phyloP scores from a whole-genome alignment of 2,888 invertebrate species.

The Eustalomyia histrio region DNA sequence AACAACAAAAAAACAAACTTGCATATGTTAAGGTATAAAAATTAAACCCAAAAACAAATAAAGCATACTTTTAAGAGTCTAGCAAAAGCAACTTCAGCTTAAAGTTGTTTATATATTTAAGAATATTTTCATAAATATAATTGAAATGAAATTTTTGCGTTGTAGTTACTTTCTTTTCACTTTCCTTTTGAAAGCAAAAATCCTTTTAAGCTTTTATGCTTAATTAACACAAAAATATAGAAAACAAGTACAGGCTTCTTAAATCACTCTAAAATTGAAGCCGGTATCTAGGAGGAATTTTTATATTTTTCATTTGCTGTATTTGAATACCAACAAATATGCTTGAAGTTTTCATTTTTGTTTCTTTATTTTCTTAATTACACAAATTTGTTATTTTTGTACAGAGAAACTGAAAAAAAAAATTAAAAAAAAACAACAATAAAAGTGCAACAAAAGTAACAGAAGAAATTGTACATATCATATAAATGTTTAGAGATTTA shows the following conservation, averaged over 20 bases:
- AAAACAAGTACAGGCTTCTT: slow-evolving; percentile 8
- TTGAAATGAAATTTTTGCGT: too few species aligned
- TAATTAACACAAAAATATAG: slow-evolving; percentile 39
- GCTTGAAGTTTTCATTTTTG: slow-evolving; percentile 29
- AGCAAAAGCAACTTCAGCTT: not conserved
- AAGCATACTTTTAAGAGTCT: slow-evolving; percentile 38
- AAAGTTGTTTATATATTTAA: too few species aligned
- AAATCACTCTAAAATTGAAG: slow-evolving; percentile 16
- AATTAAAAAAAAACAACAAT: slow-evolving; percentile 33
- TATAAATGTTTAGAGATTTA: slow-evolving; percentile 41
- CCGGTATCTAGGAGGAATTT: slow-evolving; percentile 26
- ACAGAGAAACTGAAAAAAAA: not conserved
- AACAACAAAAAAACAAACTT: slow-evolving; percentile 49
- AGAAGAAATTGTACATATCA: slow-evolving; percentile 36
- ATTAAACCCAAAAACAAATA: slow-evolving; percentile 4
- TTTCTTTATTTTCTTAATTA: slow-evolving; percentile 52
- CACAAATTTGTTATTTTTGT: slow-evolving; percentile 29
- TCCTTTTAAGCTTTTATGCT: slow-evolving; percentile 42
- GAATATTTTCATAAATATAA: too few species aligned
- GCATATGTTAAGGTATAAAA: slow-evolving; percentile 45
- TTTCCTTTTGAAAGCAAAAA: not conserved
- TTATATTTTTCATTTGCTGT: slow-evolving; percentile 18
- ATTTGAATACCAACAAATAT: slow-evolving; percentile 15
- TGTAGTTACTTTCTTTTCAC: not conserved
- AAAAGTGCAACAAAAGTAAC: slow-evolving; percentile 61